A percentile compares a stretch with the other conserved stretches of the same genome.
These are phyloP conservation scores for Eupithecia centaureata DNA, from an alignment of 2,888 invertebrate genomes.

Conservation along the genomic window DNA sequence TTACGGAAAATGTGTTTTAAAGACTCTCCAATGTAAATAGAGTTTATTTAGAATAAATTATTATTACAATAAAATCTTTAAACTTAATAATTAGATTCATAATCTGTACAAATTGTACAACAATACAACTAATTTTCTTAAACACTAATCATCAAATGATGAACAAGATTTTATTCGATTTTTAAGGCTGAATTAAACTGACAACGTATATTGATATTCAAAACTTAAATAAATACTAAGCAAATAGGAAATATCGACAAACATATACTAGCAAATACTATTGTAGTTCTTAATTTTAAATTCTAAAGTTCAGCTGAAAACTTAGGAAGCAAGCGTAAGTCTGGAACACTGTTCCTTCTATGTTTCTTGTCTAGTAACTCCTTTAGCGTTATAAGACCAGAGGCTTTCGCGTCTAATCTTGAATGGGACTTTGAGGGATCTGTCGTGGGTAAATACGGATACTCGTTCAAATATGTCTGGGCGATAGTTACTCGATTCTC, in stretches of 20 bases:
- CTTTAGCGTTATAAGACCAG: conserved; percentile 76
- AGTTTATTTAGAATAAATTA: conserved; percentile 69
- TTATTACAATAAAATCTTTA: conserved; percentile 67
- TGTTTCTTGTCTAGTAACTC: conserved; percentile 66
- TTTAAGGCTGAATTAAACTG: not conserved
- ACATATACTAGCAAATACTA: not conserved
- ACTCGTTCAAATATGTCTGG: conserved; percentile 77
- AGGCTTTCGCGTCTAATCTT: conserved; percentile 71
- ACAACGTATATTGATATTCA: not conserved
- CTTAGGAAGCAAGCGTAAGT: conserved; percentile 70
- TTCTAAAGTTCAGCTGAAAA: conserved; percentile 69
- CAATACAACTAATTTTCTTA: conserved; percentile 45
- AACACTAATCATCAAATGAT: conserved; percentile 32
- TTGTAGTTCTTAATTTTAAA: conserved; percentile 9
- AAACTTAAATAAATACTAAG: not conserved
- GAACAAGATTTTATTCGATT: conserved; percentile 10
- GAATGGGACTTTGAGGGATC: conserved; percentile 79
- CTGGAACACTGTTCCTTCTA: conserved; percentile 78
- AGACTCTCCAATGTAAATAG: conserved; percentile 29
- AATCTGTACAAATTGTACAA: conserved; percentile 80
- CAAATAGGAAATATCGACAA: not conserved
- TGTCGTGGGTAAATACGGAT: conserved; percentile 79
- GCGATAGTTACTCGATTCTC: conserved; percentile 69
- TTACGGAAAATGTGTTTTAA: not conserved
- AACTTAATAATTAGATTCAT: conserved; percentile 72